These are phyloP conservation scores for Rhingia campestris DNA, from an alignment of 2,888 invertebrate species.

Conservation along the genomic window DNA sequence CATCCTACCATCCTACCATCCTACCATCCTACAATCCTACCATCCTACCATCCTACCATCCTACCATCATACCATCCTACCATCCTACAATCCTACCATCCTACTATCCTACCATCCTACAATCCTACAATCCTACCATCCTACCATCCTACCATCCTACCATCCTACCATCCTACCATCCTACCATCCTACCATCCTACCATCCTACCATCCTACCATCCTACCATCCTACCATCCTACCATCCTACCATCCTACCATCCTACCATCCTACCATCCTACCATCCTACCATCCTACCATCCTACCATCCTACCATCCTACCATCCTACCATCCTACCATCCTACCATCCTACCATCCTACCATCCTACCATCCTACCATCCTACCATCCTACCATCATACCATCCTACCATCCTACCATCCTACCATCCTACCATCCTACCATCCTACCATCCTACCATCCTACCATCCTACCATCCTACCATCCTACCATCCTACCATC, in stretches of 20 bases:
- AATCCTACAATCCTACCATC: too few relatives aligned
- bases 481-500: not conserved
- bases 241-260: constrained; percentile 2
- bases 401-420: not conserved
- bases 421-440: not conserved
- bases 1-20: too few relatives aligned
- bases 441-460: constrained; percentile 1
- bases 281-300: not conserved
- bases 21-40: too few relatives aligned
- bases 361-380: not conserved
- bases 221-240: not conserved
- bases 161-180: too few relatives aligned
- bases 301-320: not conserved
- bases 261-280: constrained; percentile 3
- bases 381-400: too few relatives aligned
- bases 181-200: too few relatives aligned
- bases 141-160: too few relatives aligned
- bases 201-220: too few relatives aligned
- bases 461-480: not conserved
- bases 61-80: too few relatives aligned
- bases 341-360: not conserved
- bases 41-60: too few relatives aligned
- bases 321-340: constrained; percentile 9
- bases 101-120: too few relatives aligned
- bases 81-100: too few relatives aligned